Evolutionary conservation across 2,888 invertebrate species (phyloP), one percentile per base, ranked within the genome.

Genomic region (Entomobrya proxima): DNA sequence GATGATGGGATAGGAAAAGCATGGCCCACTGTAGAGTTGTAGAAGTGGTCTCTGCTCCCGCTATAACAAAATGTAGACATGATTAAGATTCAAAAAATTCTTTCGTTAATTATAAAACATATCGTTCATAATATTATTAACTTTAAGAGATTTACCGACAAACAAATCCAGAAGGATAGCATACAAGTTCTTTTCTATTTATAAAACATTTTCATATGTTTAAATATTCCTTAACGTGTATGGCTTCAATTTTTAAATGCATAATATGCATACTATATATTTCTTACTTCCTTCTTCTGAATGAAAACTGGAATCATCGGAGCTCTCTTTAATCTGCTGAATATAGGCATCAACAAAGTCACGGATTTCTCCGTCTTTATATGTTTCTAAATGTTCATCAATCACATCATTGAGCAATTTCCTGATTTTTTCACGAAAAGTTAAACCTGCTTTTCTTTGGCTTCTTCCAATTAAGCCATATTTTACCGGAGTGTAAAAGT

Each of bases 331-430:
- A 18, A 84, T 86, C 47, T 88, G 86, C 13, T 84, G 67, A 50
- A 88, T 86, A 24, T 87, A 88, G 3, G 76, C 69, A 37, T 88
- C 88, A n/a, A 86, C 78, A 50, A 88, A 88, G 52, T 88, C 88
- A 5, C 87, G 30, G 1, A 72, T 50, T 40, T 72, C 50, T 5
- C 75, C 77, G 24, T 88, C 86, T 6, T 76, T 50, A 18, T 86
- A 87, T 0, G 76, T 80, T 27, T 78, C 58, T 61, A 88, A 58
- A 75, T 88, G 87, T n/a, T 87, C 80, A 15, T 87, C 80, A 37
- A 87, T 76, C 0, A 76, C 69, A 21, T 47, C 61, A 24, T 69
- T 9, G 21, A 88, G 67, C 18, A 88, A 21, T n/a, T 58, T 37
- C 21, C 64, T 13, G 24, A 87, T 67, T 30, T 55, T 74, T 58